These are phyloP conservation scores for Archivesica marissinica DNA, from an alignment of 1,140 invertebrate genomes.

Conservation along the genomic window DNA sequence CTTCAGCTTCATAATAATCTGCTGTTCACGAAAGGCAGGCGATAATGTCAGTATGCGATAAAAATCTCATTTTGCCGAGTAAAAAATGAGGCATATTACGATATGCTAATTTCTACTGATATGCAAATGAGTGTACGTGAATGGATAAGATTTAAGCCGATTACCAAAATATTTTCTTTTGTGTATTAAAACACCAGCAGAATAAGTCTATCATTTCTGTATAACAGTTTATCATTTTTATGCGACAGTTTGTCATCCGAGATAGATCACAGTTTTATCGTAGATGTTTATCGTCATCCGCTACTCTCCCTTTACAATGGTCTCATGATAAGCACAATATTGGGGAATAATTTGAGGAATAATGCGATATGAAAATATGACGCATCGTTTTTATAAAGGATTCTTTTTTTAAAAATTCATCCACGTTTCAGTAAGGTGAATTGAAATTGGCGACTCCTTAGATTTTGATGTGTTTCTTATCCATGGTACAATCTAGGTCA, in stretches of 20 bases:
- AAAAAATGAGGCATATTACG: constrained; percentile 63
- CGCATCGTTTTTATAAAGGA: constrained; percentile 26
- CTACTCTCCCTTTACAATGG: background rate
- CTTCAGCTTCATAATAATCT: constrained; percentile 53
- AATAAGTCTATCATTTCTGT: constrained; percentile 25
- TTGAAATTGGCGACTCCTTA: too few species aligned
- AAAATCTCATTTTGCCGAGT: constrained; percentile 36
- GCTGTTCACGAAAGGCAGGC: constrained; percentile 21
- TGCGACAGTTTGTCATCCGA: constrained; percentile 34
- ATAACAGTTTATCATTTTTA: background rate
- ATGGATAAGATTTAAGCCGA: constrained; percentile 49
- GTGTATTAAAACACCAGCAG: constrained; percentile 36
- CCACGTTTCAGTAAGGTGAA: constrained; percentile 6
- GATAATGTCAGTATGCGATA: constrained; percentile 49
- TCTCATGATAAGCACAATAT: constrained; percentile 4
- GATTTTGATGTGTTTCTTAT: too few species aligned
- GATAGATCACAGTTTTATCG: constrained; percentile 31
- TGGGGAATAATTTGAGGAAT: constrained; percentile 3
- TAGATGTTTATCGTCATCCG: background rate
- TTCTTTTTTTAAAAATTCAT: constrained; percentile 49
- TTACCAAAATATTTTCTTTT: constrained; percentile 61
- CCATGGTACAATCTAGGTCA: too few species aligned
- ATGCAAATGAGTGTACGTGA: constrained; percentile 56
- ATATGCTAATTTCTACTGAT: constrained; percentile 62
- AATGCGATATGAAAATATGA: constrained; percentile 32